Evolutionary conservation across 2,113 vertebrate species (phyloP), one percentile per base, ranked within the genome.

Genomic region (Telmatochromis sp.): DNA sequence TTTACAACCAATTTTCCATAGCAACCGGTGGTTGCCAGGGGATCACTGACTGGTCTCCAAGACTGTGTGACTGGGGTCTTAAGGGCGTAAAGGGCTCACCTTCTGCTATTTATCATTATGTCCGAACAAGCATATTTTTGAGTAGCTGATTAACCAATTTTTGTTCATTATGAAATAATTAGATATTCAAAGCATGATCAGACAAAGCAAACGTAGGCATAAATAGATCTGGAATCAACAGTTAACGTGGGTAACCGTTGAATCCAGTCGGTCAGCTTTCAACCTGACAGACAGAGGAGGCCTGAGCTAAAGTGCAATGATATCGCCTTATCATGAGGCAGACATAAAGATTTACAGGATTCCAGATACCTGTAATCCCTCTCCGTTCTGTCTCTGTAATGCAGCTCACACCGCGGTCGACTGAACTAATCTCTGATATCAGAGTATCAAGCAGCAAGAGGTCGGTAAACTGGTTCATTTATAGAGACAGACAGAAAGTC

Each of bases 361-460:
- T 75, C 68, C 51, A 81, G 86, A 86, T 82, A 89, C 83, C 90
- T 89, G 79, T 91, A 90, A 93, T 94, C 89, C 90, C 51, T 86
- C 91, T 90, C 73, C 11, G 40, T 54, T 83, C 78, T 37, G 84
- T 89, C 35, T 85, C 53, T 82, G 68, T 65, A 82, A 78, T 80
- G 57, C 84, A 54, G 84, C 86, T 58, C 80, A 45, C 68, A 65
- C 54, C n/a, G 4, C 9, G 13, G 55, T 63, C 17, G 6, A 75
- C 50, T 13, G 35, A 89, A 57, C 90, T 89, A 89, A 85, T 89
- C 89, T 84, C 75, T 47, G 51, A 80, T 93, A 92, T 94, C 92
- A 23, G 40, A 40, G 80, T 58, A 90, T 94, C 85, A 87, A 83
- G 86, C 89, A 81, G 84, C 82, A n/a, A 55, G 37, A 79, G 81